phyloP scores from a whole-genome alignment of 2,888 invertebrate species.

The Idaea biselata region DNA sequence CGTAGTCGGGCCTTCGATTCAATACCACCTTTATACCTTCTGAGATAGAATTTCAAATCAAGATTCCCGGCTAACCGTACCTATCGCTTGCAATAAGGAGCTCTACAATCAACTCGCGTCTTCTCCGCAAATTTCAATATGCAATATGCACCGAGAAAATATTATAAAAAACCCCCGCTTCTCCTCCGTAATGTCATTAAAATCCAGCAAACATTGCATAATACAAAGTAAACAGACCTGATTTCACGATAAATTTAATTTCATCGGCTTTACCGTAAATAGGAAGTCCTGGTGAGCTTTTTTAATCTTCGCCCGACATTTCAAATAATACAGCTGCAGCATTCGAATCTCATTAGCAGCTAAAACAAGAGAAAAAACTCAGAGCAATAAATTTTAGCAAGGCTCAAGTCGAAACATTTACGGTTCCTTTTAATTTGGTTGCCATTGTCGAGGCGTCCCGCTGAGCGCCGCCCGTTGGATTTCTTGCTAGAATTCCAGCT shows the following conservation, averaged over 20 bases:
- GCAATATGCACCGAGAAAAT: slow-evolving; percentile 49
- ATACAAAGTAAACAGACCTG: slow-evolving; percentile 46
- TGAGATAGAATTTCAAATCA: slow-evolving; percentile 58
- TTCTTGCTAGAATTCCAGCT: slow-evolving; percentile 76
- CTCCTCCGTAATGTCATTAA: slow-evolving; percentile 32
- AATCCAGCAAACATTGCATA: slow-evolving; percentile 44
- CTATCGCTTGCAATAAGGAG: slow-evolving; percentile 61
- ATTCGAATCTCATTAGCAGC: slow-evolving; percentile 78
- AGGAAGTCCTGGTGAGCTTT: slow-evolving; percentile 44
- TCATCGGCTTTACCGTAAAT: slow-evolving; percentile 39
- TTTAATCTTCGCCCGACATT: slow-evolving; percentile 58
- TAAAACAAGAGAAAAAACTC: slow-evolving; percentile 71
- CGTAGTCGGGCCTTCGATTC: slow-evolving; percentile 56
- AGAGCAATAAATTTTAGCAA: slow-evolving; percentile 77
- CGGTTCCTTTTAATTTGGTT: slow-evolving; percentile 80
- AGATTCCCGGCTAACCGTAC: slow-evolving; percentile 41
- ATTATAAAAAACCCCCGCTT: slow-evolving; percentile 33
- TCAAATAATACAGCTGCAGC: slow-evolving; percentile 70
- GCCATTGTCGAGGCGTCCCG: slow-evolving; percentile 76
- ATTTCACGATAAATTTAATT: slow-evolving; percentile 46
- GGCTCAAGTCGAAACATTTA: slow-evolving; percentile 77
- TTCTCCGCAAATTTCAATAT: slow-evolving; percentile 61
- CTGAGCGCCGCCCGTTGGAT: slow-evolving; percentile 68
- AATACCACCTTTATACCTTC: slow-evolving; percentile 69
- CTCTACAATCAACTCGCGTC: slow-evolving; percentile 61